Conservation (phyloP, 2,797 vertebrate species). For the Erethizon dorsatum region DNA sequence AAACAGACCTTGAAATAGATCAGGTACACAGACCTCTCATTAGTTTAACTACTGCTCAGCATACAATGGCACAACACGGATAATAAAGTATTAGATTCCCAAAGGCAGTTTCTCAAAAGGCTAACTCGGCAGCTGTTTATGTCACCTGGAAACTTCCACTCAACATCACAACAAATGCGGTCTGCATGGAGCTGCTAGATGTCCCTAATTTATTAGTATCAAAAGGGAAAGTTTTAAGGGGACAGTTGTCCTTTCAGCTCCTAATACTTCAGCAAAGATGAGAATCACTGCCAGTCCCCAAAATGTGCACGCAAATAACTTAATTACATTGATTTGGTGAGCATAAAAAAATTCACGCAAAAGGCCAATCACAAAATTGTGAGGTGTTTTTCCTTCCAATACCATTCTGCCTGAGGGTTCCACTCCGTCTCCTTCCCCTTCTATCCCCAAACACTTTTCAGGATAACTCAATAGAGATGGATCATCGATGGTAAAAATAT, state of each 20-base stretch:
- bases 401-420: background rate
- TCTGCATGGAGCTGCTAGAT: slow-evolving; percentile 21
- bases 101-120: slow-evolving; percentile 67
- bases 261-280: slow-evolving; percentile 63
- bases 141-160: slow-evolving; percentile 78
- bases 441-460: background rate
- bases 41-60: slow-evolving; percentile 70
- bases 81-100: slow-evolving; percentile 69
- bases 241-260: slow-evolving; percentile 67
- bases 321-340: background rate
- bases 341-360: slow-evolving; percentile 13
- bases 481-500: background rate
- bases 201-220: slow-evolving; percentile 68
- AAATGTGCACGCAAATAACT: slow-evolving; percentile 36
- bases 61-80: background rate
- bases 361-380: background rate
- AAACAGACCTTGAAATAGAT: slow-evolving; percentile 76
- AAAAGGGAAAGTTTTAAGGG: slow-evolving; percentile 72
- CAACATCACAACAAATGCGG: slow-evolving; percentile 39
- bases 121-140: slow-evolving; percentile 66
- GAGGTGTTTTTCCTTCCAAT: background rate
- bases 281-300: slow-evolving; percentile 50
- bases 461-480: background rate
- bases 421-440: background rate
- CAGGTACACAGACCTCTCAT: slow-evolving; percentile 71